Conservation (phyloP, 2,113 vertebrate species). For the Callipepla squamata region DNA sequence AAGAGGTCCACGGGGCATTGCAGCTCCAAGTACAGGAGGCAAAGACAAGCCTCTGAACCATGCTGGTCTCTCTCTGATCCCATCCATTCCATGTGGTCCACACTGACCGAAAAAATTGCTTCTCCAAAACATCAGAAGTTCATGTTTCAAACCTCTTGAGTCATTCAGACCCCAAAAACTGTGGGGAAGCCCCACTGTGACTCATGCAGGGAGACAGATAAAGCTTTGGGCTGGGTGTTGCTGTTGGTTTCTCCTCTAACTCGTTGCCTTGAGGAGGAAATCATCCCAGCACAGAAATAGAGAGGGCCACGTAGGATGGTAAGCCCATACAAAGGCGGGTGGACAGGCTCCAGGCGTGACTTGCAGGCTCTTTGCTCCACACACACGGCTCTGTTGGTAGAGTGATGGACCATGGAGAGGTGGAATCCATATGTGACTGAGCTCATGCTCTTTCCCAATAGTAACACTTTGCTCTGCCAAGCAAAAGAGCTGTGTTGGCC, state of each 20-base stretch:
- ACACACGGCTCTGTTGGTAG: slow-evolving; percentile 38
- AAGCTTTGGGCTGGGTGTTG: neutral
- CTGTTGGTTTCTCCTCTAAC: neutral
- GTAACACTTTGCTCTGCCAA: slow-evolving; percentile 44
- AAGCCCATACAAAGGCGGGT: slow-evolving; percentile 40
- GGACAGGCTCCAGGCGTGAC: neutral
- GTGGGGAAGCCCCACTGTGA: accelerated
- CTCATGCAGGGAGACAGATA: neutral
- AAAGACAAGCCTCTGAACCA: neutral
- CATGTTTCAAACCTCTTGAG: neutral
- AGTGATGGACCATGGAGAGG: slow-evolving; percentile 51
- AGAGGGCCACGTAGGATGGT: slow-evolving; percentile 5
- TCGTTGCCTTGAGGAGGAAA: neutral
- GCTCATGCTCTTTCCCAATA: slow-evolving; percentile 64
- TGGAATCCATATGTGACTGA: slow-evolving; percentile 55
- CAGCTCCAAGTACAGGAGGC: neutral
- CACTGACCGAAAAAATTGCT: neutral
- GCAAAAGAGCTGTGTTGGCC: slow-evolving; percentile 60
- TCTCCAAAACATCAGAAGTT: neutral
- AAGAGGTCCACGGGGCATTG: neutral
- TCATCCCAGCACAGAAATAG: neutral
- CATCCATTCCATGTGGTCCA: neutral
- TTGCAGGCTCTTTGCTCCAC: slow-evolving; percentile 30
- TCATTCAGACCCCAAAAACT: neutral
- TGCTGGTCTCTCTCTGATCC: neutral